Conservation (phyloP, 1,140 invertebrate species). For the Heliconius hewitsoni region DNA sequence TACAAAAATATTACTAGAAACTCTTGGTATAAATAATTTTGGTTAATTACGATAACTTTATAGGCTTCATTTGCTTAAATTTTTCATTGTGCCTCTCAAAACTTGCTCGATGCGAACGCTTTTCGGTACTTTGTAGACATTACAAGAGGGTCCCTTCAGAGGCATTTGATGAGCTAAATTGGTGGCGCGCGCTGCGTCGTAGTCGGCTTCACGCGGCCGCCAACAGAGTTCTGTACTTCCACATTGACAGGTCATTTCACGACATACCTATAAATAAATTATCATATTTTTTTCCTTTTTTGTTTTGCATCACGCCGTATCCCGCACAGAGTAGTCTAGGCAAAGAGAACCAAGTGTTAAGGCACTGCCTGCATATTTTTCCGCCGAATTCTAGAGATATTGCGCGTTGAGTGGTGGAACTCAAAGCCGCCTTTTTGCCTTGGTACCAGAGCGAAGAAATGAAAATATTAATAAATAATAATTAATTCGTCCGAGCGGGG, state of each 20-base stretch:
- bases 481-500: too few relatives aligned
- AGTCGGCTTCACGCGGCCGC: constrained; percentile 57
- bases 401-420: too few relatives aligned
- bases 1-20: background rate
- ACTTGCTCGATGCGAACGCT: constrained; percentile 56
- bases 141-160: constrained; percentile 46
- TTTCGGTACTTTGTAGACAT: constrained; percentile 48
- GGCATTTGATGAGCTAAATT: constrained; percentile 59
- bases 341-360: too few relatives aligned
- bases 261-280: constrained; percentile 56
- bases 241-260: constrained; percentile 65
- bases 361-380: too few relatives aligned
- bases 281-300: background rate
- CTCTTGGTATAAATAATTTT: background rate
- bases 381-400: too few relatives aligned
- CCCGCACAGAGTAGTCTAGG: too few relatives aligned
- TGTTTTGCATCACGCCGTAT: background rate
- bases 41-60: background rate
- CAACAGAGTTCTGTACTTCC: constrained; percentile 63
- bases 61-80: background rate
- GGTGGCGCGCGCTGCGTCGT: constrained; percentile 53
- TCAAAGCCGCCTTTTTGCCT: too few relatives aligned
- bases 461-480: too few relatives aligned
- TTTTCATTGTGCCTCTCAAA: constrained; percentile 28
- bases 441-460: too few relatives aligned